Percentiles rank a stretch among this genome's conserved stretches.
These are phyloP conservation scores for Habropoda laboriosa DNA, from an alignment of 1,140 invertebrate genomes.

Conservation along the genomic window DNA sequence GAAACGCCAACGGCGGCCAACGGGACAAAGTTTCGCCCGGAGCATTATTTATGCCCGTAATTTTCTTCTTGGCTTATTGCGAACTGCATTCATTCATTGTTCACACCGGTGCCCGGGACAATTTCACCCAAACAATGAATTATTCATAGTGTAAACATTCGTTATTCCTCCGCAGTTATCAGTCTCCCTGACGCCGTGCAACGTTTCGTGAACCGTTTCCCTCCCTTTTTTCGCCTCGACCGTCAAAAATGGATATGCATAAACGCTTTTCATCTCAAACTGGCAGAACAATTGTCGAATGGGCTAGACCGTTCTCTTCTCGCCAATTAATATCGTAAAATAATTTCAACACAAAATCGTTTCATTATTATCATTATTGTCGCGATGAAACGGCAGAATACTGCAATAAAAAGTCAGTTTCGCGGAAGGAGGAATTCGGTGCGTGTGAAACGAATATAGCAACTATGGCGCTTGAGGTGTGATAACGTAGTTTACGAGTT, in stretches of 20 bases:
- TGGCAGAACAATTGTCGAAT: too few species aligned
- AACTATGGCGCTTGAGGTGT: not conserved
- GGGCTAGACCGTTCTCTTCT: too few species aligned
- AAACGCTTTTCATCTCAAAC: too few species aligned
- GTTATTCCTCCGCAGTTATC: constrained; percentile 9
- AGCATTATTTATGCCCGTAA: constrained; percentile 62
- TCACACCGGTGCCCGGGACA: constrained; percentile 44
- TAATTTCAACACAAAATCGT: too few species aligned
- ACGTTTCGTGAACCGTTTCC: too few species aligned
- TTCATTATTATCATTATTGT: too few species aligned
- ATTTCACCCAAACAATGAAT: constrained; percentile 59
- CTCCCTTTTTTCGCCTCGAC: too few species aligned
- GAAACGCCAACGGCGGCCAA: not conserved
- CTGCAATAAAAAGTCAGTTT: too few species aligned
- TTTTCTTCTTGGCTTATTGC: constrained; percentile 63
- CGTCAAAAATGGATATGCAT: too few species aligned
- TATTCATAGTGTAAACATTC: constrained; percentile 53
- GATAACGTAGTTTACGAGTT: not conserved
- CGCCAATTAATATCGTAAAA: too few species aligned
- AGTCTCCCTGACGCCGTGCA: not conserved
- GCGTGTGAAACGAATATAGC: not conserved
- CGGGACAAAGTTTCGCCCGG: constrained; percentile 49
- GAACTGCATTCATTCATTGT: constrained; percentile 64
- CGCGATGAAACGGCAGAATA: too few species aligned
- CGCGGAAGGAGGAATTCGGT: too few species aligned